A percentile compares a stretch with the other conserved stretches of the same genome.
Evolutionary conservation across 2,888 invertebrate species (phyloP).

Genomic region (Mystacides longicornis): DNA sequence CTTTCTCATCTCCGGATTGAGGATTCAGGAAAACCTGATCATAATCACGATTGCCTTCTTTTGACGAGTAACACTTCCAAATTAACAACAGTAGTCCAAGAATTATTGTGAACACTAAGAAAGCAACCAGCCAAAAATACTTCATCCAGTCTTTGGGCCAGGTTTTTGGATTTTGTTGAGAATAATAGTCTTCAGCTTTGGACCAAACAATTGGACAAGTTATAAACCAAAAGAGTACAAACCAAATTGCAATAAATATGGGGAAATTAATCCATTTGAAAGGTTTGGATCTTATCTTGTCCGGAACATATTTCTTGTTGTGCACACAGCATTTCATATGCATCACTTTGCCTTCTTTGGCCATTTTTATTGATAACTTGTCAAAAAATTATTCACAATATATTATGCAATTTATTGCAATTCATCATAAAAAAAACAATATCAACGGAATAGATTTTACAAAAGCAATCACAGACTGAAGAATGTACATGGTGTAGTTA

Average conservation of each 20-base stretch:
- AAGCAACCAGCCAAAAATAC: conserved; percentile 17
- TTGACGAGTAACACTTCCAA: conserved; percentile 16
- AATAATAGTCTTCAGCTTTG: conserved; percentile 1
- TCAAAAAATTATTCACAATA: too few species aligned
- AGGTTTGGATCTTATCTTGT: conserved; percentile 19
- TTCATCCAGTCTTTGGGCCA: conserved; percentile 17
- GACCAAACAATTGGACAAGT: conserved; percentile 20
- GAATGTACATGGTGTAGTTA: too few species aligned
- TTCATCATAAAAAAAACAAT: too few species aligned
- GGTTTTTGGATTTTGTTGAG: background rate
- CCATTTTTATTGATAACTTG: conserved; percentile 1
- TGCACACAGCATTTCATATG: conserved; percentile 12
- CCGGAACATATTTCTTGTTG: conserved; percentile 9
- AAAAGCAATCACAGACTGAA: too few species aligned
- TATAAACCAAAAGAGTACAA: conserved; percentile 21
- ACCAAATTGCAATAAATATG: conserved; percentile 19
- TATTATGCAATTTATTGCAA: too few species aligned
- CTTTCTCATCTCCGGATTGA: conserved; percentile 21
- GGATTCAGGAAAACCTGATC: conserved; percentile 21
- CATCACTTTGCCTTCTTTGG: background rate
- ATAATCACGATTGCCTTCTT: conserved; percentile 12
- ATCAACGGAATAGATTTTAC: too few species aligned
- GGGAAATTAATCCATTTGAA: conserved; percentile 25
- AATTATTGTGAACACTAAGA: conserved; percentile 19
- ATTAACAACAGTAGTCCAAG: conserved; percentile 14